Evolutionary conservation across 2,113 vertebrate species (phyloP), one percentile per base, ranked within the genome.

Genomic region (Ammodytes marinus): DNA sequence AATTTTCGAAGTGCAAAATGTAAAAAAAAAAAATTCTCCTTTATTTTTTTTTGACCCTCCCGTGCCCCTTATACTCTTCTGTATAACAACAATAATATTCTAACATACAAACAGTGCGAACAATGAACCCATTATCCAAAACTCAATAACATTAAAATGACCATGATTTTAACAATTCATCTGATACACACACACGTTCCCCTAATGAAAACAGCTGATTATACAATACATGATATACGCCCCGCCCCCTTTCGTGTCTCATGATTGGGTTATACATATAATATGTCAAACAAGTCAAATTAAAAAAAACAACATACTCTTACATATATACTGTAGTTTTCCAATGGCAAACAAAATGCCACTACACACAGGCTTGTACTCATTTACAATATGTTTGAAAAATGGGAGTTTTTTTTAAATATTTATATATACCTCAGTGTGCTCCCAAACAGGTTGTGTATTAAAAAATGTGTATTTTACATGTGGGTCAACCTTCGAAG

Each of bases 161-260:
- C 90, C 83, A 93, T 93, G 91, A 90, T 89, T 90, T 27, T 27
- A 27, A 93, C 92, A 85, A 88, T 90, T 93, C 37, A 71, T 85
- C 85, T 92, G 93, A 92, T 94, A 95, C 94, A 93, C 93, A 94
- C 91, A 95, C 92, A 93, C 27, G 27, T 27, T 93, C 93, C 93
- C 94, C 90, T 87, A 92, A 94, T 92, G 89, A 94, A 92, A 94
- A 93, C 90, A 92, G 89, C 88, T 91, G 88, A 91, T 92, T 88
- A 93, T 87, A 91, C 93, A 91, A 88, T 88, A 95, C 93, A 92
- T 88, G 77, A 88, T 27, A 27, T 27, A 27, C 27, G 27, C 89
- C 89, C 83, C 86, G 76, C 13, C 55, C 27, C 27, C 27, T 27
- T 27, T 27, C 27, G 27, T 27, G 27, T 27, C 27, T 83, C 74